Evolutionary conservation across 2,888 invertebrate genomes (phyloP), one percentile per base, ranked within the genome.

Genomic region (Lutraria lutraria): DNA sequence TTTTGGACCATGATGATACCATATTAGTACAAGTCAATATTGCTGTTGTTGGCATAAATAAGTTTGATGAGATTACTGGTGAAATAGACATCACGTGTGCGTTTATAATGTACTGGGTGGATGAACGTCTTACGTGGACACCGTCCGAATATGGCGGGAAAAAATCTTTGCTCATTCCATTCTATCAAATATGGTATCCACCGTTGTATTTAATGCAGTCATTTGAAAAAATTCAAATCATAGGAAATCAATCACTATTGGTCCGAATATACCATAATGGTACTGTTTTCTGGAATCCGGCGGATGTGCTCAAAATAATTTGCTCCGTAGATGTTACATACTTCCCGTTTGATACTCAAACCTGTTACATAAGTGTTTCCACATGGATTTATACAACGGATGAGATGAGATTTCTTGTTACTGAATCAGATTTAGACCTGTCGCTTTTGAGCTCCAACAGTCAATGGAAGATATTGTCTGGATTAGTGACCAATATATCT

Each of bases 291-390:
- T 92, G 90, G 90, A 34, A 3, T 10, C 83, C 82, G 0, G 86
- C 82, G 21, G 60, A 72, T 13, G 83, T 92, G 8, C 15, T 90
- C 13, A 76, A 82, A 15, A 53, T 82, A 21, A 54, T 83, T 3
- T 92, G 92, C 53, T 85, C 89, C 1, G 85, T 88, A 6, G 87
- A 92, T 54, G 90, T 90, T 4, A 84, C 82, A 19, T 86, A 87
- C n/a, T 92, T 90, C 68, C 92, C 92, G 0, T 90, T 89, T 76
- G 90, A 92, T 54, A 76, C 34, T 6, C 92, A 92, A 29, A 85
- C 86, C 31, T 90, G 90, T 54, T n/a, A n/a, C 0, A 31, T 92
- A 4, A 68, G 60, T 12, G 25, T 92, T 16, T 21, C 43, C 8
- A 25, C 34, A 16, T 82, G 68, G 56, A 53, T 56, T 3, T 86